Base-by-base conservation (phyloP, 2,797 vertebrate genomes). In the Sebastes miniatus region DNA sequence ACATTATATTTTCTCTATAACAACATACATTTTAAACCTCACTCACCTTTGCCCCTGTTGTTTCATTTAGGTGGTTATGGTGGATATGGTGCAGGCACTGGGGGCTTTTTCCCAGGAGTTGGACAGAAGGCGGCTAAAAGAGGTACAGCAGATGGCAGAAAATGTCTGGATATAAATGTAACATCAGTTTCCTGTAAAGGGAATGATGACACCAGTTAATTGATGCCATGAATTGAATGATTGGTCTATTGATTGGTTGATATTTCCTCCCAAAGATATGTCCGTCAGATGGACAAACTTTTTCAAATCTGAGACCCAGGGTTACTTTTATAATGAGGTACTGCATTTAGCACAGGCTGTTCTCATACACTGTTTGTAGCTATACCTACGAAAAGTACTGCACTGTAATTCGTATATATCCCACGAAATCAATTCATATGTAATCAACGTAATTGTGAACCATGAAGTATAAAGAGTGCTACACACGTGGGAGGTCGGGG, bases 101-200 rank as follows among this genome's bases (percentile, higher is more conserved):
- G 87, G 12, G 93, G 91, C 22, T 91, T 93, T 73, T 92, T 84
- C 81, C 94, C 91, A 10, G 91, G 92, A 81, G 79, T 14, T 79
- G 92, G 81, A 81, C 96, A 59, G 36, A 97, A 98, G 87, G 96
- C 96, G 79, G 92, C 90, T 56, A 97, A 97, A 92, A 87, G 85
- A 91, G 93, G 94, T 95, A 90, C 29, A 73, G 27, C 24, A 43
- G 20, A 58, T 18, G 27, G 20, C 34, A 47, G 13, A 80, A 66
- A 13, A 76, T 54, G 9, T 58, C 58, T 69, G 13, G 13, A 6
- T 43, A 24, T 18, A 81, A 83, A 75, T 83, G 16, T 47, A 43
- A 59, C 69, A 39, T 58, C 4, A 2, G 6, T n/a, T 18, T 74
- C 6, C n/a, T 13, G 2, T 39, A 59, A 74, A 56, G 11, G n/a